These are phyloP conservation scores for Megalonaias nervosa DNA, from an alignment of 1,140 invertebrate species.

Conservation along the genomic window DNA sequence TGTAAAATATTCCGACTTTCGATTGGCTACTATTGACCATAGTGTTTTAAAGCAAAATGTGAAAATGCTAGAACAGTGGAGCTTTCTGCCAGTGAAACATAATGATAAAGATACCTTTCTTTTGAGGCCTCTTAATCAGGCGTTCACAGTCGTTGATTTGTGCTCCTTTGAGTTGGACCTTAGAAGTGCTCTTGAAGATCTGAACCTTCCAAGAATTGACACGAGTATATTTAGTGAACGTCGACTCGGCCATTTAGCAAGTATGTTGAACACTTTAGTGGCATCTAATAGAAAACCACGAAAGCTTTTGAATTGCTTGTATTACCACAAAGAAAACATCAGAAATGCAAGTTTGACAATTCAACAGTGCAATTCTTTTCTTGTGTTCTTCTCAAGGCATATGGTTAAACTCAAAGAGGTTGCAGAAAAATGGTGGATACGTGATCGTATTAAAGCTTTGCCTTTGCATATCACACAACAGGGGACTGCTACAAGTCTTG, in stretches of 20 bases:
- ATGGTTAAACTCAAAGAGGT: not conserved
- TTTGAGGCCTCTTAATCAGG: slow-evolving; percentile 2
- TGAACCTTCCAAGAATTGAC: slow-evolving; percentile 3
- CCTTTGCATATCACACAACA: slow-evolving; percentile 11
- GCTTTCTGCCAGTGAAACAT: slow-evolving; percentile 1
- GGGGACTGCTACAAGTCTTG: not conserved
- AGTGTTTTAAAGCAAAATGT: not conserved
- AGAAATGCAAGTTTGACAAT: not conserved
- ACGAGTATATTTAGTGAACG: not conserved
- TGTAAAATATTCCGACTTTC: no score
- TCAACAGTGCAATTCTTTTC: not conserved
- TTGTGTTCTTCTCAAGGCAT: slow-evolving; percentile 1
- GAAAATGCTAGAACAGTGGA: slow-evolving; percentile 5
- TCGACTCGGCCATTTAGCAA: not conserved
- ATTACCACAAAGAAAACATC: not conserved
- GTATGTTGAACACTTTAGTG: not conserved
- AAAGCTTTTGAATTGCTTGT: slow-evolving; percentile 5
- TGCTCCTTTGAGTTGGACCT: not conserved
- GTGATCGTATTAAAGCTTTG: not conserved
- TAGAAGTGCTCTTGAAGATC: not conserved
- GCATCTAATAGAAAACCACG: not conserved
- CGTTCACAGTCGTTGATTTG: not conserved
- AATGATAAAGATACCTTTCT: not conserved
- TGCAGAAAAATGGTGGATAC: not conserved
- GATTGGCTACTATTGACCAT: not conserved